Percentiles rank a stretch among this genome's conserved stretches.
Conservation (phyloP, 2,888 invertebrate genomes). For the Mongoloraphidia duomilia region DNA sequence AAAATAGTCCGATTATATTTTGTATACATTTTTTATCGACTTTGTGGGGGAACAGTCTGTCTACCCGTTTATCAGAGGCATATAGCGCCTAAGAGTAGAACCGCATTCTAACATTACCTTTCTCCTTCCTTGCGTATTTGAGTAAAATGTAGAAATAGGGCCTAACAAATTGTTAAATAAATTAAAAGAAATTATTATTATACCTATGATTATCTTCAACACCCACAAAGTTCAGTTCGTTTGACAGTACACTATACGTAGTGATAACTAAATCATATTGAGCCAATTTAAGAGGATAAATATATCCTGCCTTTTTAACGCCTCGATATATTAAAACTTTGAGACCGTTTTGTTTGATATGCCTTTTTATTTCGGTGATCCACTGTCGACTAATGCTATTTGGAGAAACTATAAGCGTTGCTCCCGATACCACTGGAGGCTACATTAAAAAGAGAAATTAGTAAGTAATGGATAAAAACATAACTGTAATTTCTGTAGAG, state of each 20-base stretch:
- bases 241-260: constrained; percentile 48
- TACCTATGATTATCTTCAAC: constrained; percentile 22
- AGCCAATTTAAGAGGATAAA: constrained; percentile 46
- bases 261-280: constrained; percentile 57
- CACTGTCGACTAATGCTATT: constrained; percentile 52
- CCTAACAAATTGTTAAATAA: too few species aligned
- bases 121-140: too few species aligned
- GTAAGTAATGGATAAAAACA: too few species aligned
- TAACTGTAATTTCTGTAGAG: too few species aligned
- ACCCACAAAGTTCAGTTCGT: constrained; percentile 45
- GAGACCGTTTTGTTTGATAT: constrained; percentile 34
- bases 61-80: too few species aligned
- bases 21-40: too few species aligned
- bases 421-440: constrained; percentile 36
- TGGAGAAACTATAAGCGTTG: constrained; percentile 62
- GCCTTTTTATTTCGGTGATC: constrained; percentile 52
- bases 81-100: too few species aligned
- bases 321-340: constrained; percentile 40
- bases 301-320: constrained; percentile 29
- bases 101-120: too few species aligned
- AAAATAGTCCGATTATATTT: too few species aligned
- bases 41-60: too few species aligned
- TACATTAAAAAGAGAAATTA: constrained; percentile 16
- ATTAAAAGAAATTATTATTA: too few species aligned
- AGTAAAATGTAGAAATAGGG: too few species aligned